Base-by-base conservation (phyloP, 2,888 invertebrate species). In the Troglohyphantes excavatus region DNA sequence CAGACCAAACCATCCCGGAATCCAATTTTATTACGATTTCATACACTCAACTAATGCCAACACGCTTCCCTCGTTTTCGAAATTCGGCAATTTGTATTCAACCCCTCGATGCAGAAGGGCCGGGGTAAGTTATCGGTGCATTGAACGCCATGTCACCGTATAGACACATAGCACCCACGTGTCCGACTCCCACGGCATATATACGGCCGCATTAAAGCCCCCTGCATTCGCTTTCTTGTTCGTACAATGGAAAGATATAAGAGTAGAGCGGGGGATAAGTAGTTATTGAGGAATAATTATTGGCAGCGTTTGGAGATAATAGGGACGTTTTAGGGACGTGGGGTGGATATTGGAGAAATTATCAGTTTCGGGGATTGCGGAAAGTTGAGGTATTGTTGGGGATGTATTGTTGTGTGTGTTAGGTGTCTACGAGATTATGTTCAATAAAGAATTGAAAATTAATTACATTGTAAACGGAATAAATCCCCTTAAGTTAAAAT, bases 81-180 rank as follows among this genome's bases (percentile, higher is more conserved):
- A 81, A 76, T 82, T 39, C 19, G 21, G 75, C 61, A 82, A 76
- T 89, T 89, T 89, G 46, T 89, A 89, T 89, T 82, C 88, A 67
- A 21, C 76, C 82, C 88, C 82, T 46, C n/a, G 59, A 19, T 13
- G 19, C 19, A 17, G 19, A 19, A n/a, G 26, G 19, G 43, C 23
- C 43, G 29, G 53, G 59, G 61, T 68, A 82, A 82, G 46, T 82
- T 89, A 89, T 89, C 82, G 75, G 73, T 21, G 81, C 87, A 81
- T 73, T 81, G 87, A 81, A 70, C 68, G 76, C 43, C 33, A 59
- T 89, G 88, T 89, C 88, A 82, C 76, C 82, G 70, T 23, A 75
- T 53, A 68, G 65, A 88, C 75, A 75, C 43, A 82, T 75, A 89
- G 73, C 68, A 59, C 39, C 82, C 88, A 67, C 76, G 88, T 89